Evolutionary conservation across 2,888 invertebrate genomes (phyloP), one percentile per base, ranked within the genome.

Genomic region (Neuroscelio doddi): DNA sequence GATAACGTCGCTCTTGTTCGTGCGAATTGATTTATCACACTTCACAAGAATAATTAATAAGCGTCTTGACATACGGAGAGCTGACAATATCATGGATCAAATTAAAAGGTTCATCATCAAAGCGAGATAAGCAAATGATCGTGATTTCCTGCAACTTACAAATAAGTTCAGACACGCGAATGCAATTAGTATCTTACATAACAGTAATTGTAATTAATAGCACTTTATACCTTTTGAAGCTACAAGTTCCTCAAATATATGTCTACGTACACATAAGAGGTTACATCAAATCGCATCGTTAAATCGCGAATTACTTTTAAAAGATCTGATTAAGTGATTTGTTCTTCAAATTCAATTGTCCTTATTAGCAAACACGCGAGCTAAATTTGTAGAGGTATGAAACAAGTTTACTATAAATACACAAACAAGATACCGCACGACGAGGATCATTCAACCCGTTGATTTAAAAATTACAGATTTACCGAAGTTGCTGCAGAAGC

Each of bases 131-230:
- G 61, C 49, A 46, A 62, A 62, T 42, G 47, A 16, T 47, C 51
- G 36, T 32, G 30, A 10, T 17, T 9, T 12, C 14, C 16, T 17
- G 12, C 16, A 15, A 0, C 34, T 17, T 30, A 45, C 44, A 66
- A 62, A 57, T 62, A 62, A 66, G 47, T 50, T 45, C 5, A 24
- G 44, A 46, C 58, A 66, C 62, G 66, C 66, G 53, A 66, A 27
- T 1, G 46, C 45, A 62, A 66, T 66, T 66, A 66, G 46, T 36
- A 49, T 41, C 29, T 66, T 66, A 41, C 32, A 46, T 56, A 57
- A 66, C 21, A 30, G 42, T 39, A 53, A 42, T 61, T 29, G 52
- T 52, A 61, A 59, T 56, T 46, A 45, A 56, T 49, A 17, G 55
- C 34, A 38, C 47, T 52, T 44, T 42, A 30, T 42, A 30, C 41